Evolutionary conservation across 2,888 invertebrate genomes (phyloP).

Genomic region (Celastrina argiolus): DNA sequence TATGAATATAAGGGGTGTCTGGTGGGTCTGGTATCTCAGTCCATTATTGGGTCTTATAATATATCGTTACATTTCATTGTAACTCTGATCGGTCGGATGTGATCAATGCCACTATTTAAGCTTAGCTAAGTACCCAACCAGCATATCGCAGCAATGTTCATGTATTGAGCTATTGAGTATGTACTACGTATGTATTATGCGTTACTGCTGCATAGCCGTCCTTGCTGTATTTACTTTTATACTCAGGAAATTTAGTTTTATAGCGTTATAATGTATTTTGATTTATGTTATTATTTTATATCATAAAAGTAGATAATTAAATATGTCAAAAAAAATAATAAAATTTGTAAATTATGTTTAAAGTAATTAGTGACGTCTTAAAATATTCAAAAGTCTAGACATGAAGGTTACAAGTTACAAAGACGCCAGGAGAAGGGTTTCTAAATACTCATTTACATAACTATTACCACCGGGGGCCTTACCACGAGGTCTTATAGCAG

Average conservation of each 20-base stretch:
- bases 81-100: neutral
- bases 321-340: neutral
- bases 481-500: no score
- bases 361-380: neutral
- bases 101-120: neutral
- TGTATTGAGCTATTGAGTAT: no score
- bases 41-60: no score
- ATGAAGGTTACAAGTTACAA: neutral
- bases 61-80: neutral
- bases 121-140: neutral
- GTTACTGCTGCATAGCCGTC: conserved; percentile 4
- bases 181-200: conserved; percentile 4
- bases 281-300: neutral
- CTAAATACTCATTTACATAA: no score
- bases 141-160: neutral
- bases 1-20: no score
- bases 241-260: neutral
- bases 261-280: neutral
- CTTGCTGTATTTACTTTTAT: neutral
- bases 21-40: no score
- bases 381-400: neutral
- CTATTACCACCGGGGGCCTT: no score
- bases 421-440: no score
- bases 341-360: neutral
- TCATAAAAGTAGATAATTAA: neutral